Percentiles rank a stretch among this genome's conserved stretches.
Conservation (phyloP, 2,113 vertebrate genomes). For the Istiophorus platypterus region DNA sequence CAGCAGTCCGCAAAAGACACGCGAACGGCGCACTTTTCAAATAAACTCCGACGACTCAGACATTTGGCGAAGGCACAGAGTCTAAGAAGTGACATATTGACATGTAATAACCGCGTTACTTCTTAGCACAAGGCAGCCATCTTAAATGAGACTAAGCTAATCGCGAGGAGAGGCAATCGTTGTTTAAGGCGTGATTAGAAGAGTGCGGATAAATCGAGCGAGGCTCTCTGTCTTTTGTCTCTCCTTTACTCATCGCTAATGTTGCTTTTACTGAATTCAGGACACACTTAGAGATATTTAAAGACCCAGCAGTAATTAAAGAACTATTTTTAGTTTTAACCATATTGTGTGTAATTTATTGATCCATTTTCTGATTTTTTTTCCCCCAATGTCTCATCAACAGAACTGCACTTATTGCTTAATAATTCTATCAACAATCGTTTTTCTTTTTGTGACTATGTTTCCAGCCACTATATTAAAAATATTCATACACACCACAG, state of each 20-base stretch:
- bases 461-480: background rate
- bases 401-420: background rate
- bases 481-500: background rate
- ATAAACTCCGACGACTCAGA: slow-evolving; percentile 53
- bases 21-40: slow-evolving; percentile 46
- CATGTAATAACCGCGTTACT: slow-evolving; percentile 75
- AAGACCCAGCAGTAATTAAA: background rate
- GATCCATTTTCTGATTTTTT: no score
- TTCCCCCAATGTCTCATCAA: background rate
- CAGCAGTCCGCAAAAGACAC: slow-evolving; percentile 51
- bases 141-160: slow-evolving; percentile 74
- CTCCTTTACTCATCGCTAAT: background rate
- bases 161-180: background rate
- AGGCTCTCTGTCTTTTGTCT: no score
- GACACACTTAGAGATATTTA: background rate
- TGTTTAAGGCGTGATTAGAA: slow-evolving; percentile 17
- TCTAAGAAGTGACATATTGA: slow-evolving; percentile 85
- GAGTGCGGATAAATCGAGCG: slow-evolving; percentile 54
- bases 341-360: background rate
- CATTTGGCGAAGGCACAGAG: slow-evolving; percentile 71
- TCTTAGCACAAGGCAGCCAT: slow-evolving; percentile 78
- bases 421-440: background rate
- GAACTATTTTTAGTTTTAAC: background rate
- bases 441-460: background rate
- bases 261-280: background rate